These are phyloP conservation scores for Melanocharis versteri DNA, from an alignment of 2,113 vertebrate genomes.

Conservation along the genomic window DNA sequence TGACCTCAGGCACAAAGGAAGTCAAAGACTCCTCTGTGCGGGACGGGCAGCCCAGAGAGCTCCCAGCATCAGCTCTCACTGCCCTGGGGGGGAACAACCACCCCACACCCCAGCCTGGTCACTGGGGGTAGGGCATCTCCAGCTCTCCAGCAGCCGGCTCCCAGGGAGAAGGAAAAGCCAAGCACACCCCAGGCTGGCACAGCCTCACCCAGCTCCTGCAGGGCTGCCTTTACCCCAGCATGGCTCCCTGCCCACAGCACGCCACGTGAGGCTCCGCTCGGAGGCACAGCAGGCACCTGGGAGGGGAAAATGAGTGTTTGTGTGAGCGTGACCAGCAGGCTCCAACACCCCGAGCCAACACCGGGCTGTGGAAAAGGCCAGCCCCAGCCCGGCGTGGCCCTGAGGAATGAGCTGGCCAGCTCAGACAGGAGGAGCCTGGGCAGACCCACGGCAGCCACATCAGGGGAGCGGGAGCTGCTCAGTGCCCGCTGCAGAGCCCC, in stretches of 20 bases:
- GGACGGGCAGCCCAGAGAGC: background rate
- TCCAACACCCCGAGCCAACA: background rate
- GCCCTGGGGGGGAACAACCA: background rate
- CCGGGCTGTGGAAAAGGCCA: background rate
- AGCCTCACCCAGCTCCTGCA: background rate
- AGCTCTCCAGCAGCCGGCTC: background rate
- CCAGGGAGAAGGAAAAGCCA: background rate
- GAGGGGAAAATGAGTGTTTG: background rate
- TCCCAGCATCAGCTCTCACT: background rate
- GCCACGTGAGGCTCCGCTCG: accelerated
- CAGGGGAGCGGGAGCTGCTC: background rate
- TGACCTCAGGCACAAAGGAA: background rate
- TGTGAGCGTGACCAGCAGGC: background rate
- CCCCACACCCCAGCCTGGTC: accelerated
- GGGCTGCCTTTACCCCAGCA: background rate
- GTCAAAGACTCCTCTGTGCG: background rate
- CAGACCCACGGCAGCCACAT: background rate
- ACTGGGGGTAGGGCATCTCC: accelerated
- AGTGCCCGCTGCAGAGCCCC: background rate
- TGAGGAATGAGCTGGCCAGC: background rate
- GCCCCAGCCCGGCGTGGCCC: accelerated
- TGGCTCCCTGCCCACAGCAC: too few relatives aligned
- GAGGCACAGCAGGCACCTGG: background rate
- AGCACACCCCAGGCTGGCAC: background rate
- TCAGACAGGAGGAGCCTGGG: background rate